Evolutionary conservation across 2,113 vertebrate genomes (phyloP).

Genomic region (Lepus europaeus): DNA sequence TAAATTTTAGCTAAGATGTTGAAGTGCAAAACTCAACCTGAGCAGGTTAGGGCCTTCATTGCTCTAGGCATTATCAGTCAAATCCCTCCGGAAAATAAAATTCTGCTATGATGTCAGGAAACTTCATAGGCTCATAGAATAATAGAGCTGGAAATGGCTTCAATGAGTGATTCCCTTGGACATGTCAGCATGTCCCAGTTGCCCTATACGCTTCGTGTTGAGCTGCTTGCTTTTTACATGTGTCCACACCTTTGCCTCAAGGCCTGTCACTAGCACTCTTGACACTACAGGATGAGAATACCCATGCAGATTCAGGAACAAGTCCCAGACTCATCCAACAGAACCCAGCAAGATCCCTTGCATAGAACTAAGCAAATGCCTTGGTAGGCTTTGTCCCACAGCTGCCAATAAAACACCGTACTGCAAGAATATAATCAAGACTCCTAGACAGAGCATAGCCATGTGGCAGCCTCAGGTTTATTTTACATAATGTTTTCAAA

Average conservation of each 20-base stretch:
- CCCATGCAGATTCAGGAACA: not conserved
- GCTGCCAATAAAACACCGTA: not conserved
- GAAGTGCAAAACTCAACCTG: slow-evolving; percentile 28
- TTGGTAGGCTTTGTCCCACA: not conserved
- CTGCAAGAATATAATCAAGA: not conserved
- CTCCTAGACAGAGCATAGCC: not conserved
- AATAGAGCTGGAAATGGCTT: slow-evolving; percentile 37
- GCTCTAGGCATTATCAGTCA: slow-evolving; percentile 34
- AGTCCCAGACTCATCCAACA: slow-evolving; percentile 15
- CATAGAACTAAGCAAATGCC: not conserved
- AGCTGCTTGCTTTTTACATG: not conserved
- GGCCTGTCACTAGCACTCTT: slow-evolving; percentile 35
- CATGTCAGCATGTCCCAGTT: not conserved
- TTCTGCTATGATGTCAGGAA: slow-evolving; percentile 53
- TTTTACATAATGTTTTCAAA: slow-evolving; percentile 13
- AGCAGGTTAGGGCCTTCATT: not conserved
- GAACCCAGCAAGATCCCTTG: not conserved
- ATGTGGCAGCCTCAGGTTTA: not conserved
- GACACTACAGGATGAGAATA: slow-evolving; percentile 2
- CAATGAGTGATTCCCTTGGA: not conserved
- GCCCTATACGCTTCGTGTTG: not conserved
- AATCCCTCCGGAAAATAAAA: slow-evolving; percentile 49
- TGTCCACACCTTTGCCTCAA: slow-evolving; percentile 31
- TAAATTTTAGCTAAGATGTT: not conserved
- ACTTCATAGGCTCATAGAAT: slow-evolving; percentile 11